These are phyloP conservation scores for Crematogaster levior DNA, from an alignment of 2,888 invertebrate species.

Conservation along the genomic window DNA sequence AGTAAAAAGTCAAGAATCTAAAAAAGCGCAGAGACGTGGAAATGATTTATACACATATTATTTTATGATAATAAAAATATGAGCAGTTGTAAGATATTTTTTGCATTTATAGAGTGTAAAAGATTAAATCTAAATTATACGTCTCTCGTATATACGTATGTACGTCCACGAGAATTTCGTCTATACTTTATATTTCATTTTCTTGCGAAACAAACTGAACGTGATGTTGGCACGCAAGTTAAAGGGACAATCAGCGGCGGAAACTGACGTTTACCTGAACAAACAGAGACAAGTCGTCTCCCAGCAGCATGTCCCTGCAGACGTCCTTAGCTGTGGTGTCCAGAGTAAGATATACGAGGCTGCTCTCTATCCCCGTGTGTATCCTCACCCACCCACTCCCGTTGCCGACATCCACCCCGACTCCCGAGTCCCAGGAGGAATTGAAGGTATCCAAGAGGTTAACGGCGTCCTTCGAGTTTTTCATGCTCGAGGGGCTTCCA, in stretches of 20 bases:
- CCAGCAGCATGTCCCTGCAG: conserved; percentile 86
- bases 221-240: conserved; percentile 51
- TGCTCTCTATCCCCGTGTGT: conserved; percentile 88
- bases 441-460: conserved; percentile 76
- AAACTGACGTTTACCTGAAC: conserved; percentile 79
- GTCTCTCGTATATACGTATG: neutral
- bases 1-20: neutral
- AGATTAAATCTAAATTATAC: neutral
- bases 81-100: neutral
- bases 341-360: conserved; percentile 88
- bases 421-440: conserved; percentile 85
- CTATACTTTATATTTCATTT: neutral
- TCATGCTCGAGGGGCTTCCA: conserved; percentile 66
- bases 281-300: conserved; percentile 83
- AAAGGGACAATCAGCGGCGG: conserved; percentile 63
- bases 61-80: neutral
- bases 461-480: conserved; percentile 49
- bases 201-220: neutral
- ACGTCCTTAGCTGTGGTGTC: conserved; percentile 87
- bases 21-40: neutral
- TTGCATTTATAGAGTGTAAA: neutral
- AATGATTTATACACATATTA: neutral
- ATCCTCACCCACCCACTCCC: conserved; percentile 89
- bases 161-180: neutral
- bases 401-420: conserved; percentile 86